phyloP scores from a whole-genome alignment of 2,113 vertebrate genomes.

The Glaucidium brasilianum region DNA sequence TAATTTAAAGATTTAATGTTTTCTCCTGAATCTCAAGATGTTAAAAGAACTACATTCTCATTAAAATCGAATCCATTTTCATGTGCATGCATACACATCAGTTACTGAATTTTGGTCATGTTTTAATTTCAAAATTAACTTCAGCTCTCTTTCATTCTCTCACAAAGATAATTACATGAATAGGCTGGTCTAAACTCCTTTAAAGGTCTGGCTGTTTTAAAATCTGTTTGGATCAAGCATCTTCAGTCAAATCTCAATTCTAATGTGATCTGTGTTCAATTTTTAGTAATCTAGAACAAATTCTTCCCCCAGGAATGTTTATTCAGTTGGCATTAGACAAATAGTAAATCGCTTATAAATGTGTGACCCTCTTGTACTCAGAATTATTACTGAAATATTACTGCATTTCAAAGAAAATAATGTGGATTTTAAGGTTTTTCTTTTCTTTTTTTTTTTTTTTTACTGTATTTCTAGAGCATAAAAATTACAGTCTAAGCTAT shows the following conservation, averaged over 20 bases:
- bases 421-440: not conserved
- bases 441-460: not conserved
- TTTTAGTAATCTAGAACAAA: not conserved
- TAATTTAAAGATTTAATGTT: not conserved
- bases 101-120: not conserved
- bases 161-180: not conserved
- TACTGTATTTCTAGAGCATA: not conserved
- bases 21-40: not conserved
- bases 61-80: not conserved
- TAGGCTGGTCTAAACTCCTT: not conserved
- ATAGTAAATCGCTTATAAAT: not conserved
- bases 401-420: not conserved
- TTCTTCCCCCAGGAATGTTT: not conserved
- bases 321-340: not conserved
- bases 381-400: not conserved
- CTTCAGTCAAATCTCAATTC: not conserved
- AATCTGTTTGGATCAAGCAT: not conserved
- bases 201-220: not conserved
- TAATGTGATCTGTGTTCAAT: not conserved
- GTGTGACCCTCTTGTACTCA: not conserved
- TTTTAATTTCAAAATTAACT: not conserved
- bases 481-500: not conserved
- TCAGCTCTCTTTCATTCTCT: not conserved
- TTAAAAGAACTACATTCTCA: not conserved
- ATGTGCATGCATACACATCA: not conserved